Evolutionary conservation across 2,888 invertebrate species (phyloP).

Genomic region (Bursaphelenchus okinawaensis): DNA sequence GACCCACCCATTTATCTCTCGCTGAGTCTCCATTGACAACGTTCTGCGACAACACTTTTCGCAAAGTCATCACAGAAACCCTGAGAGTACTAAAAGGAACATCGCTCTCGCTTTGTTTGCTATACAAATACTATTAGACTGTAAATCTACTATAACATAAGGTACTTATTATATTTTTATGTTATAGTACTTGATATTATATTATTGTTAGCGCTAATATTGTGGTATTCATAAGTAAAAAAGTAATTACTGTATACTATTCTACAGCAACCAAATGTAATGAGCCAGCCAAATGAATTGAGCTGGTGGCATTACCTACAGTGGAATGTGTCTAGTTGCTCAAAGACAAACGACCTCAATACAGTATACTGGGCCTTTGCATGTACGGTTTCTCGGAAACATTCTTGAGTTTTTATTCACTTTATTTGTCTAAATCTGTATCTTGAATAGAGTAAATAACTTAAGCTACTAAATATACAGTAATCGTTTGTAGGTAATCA

Average conservation of each 20-base stretch:
- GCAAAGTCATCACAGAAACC: background rate
- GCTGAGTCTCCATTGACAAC: background rate
- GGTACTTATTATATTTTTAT: no score
- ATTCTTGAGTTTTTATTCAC: no score
- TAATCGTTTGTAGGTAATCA: background rate
- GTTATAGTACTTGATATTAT: no score
- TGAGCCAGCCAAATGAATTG: conserved; percentile 34
- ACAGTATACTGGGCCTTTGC: conserved; percentile 50
- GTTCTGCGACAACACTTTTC: background rate
- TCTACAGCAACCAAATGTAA: no score
- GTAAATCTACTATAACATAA: no score
- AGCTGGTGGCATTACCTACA: conserved; percentile 55
- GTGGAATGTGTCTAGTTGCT: conserved; percentile 51
- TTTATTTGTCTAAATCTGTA: no score
- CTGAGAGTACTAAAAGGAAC: background rate
- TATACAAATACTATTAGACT: no score
- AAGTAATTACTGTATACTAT: no score
- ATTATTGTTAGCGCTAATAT: no score
- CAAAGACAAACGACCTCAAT: conserved; percentile 36
- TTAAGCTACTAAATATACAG: background rate
- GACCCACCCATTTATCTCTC: background rate
- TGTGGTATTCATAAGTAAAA: no score
- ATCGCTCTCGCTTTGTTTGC: no score
- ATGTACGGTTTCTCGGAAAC: conserved; percentile 35
- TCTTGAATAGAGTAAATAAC: no score